Conservation (phyloP, 1,140 invertebrate genomes). For the Drosophila willistoni region DNA sequence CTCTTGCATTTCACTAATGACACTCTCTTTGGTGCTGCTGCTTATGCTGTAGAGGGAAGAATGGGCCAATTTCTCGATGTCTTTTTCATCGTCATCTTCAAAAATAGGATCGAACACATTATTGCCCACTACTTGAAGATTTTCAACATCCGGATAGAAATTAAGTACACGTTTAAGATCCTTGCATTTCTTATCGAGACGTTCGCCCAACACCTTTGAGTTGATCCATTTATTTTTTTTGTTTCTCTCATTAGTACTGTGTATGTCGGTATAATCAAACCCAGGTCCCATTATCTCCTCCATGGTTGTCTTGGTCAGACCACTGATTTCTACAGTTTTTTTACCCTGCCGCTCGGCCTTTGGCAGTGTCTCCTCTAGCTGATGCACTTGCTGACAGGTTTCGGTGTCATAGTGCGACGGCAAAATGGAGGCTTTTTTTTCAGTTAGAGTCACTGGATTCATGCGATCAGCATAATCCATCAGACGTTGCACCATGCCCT, state of each 20-base stretch:
- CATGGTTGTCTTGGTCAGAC: slow-evolving; percentile 41
- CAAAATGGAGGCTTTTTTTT: slow-evolving; percentile 13
- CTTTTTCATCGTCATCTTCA: not conserved
- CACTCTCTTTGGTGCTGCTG: slow-evolving; percentile 11
- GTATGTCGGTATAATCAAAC: not conserved
- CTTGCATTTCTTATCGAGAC: slow-evolving; percentile 19
- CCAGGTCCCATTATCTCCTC: slow-evolving; percentile 49
- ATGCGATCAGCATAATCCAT: slow-evolving; percentile 62
- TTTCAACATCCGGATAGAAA: slow-evolving; percentile 57
- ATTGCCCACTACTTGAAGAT: slow-evolving; percentile 59
- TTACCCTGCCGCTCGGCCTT: slow-evolving; percentile 31
- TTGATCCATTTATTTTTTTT: slow-evolving; percentile 45
- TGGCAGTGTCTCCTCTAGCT: slow-evolving; percentile 61
- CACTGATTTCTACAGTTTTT: slow-evolving; percentile 48
- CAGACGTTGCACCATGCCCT: slow-evolving; percentile 53
- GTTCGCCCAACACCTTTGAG: slow-evolving; percentile 46
- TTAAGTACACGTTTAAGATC: slow-evolving; percentile 60
- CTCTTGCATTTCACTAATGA: not conserved
- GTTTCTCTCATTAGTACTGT: not conserved
- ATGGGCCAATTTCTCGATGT: slow-evolving; percentile 27
- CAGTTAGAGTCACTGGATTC: slow-evolving; percentile 35
- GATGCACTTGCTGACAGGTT: slow-evolving; percentile 12
- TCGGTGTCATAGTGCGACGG: slow-evolving; percentile 9
- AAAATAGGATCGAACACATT: not conserved
- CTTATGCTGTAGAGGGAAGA: slow-evolving; percentile 26